These are phyloP conservation scores for Squalus acanthias DNA, from an alignment of 2,797 vertebrate species.

Conservation along the genomic window DNA sequence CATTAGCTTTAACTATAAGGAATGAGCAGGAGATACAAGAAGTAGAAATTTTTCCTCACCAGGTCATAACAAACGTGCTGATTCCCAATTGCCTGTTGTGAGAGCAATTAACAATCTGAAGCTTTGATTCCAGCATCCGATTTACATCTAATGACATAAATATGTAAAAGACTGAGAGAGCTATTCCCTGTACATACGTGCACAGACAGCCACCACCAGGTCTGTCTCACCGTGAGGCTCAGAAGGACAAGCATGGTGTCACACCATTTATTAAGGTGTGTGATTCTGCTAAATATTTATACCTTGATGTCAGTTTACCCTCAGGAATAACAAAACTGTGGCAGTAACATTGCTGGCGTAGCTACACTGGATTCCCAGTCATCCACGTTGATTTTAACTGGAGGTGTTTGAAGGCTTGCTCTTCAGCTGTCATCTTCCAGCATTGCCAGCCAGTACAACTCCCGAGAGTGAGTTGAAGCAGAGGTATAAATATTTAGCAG, in stretches of 20 bases:
- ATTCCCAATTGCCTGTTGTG: neutral
- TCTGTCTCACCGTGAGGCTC: too few relatives aligned
- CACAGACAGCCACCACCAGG: neutral
- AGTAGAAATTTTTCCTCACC: neutral
- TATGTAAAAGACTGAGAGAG: neutral
- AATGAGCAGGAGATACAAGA: neutral
- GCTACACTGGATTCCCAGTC: neutral
- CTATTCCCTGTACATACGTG: neutral
- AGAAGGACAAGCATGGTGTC: too few relatives aligned
- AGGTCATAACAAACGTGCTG: neutral
- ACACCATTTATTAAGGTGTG: neutral
- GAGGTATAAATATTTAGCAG: neutral
- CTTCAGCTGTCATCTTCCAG: neutral
- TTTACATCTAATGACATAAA: neutral
- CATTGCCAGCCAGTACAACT: neutral
- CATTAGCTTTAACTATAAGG: neutral
- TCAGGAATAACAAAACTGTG: neutral
- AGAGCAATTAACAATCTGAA: constrained; percentile 2
- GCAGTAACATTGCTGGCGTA: neutral
- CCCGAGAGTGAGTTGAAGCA: neutral
- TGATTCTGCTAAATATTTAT: constrained; percentile 7
- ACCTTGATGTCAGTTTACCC: neutral
- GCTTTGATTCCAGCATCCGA: neutral
- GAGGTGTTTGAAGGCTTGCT: neutral
- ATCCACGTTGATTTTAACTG: neutral